A percentile compares a stretch with the other conserved stretches of the same genome.
phyloP scores from a whole-genome alignment of 1,140 invertebrate species.

The Ceratosolen solmsi region DNA sequence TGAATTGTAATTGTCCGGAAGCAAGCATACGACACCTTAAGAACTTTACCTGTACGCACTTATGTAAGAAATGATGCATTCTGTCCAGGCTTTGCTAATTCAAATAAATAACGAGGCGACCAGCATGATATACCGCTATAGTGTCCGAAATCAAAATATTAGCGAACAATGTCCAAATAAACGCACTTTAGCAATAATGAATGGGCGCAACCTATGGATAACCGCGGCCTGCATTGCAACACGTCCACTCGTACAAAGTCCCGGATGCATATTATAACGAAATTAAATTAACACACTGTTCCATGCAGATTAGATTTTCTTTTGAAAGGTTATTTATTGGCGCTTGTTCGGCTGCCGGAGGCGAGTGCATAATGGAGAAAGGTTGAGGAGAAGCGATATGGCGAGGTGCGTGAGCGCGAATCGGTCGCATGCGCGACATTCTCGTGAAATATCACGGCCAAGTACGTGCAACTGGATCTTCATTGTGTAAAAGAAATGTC shows the following conservation, averaged over 20 bases:
- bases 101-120: not conserved
- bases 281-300: slow-evolving; percentile 26
- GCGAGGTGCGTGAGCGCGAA: not conserved
- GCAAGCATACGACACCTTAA: not conserved
- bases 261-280: slow-evolving; percentile 19
- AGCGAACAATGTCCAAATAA: not conserved
- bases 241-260: slow-evolving; percentile 14
- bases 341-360: not conserved
- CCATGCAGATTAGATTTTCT: slow-evolving; percentile 32
- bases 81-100: not conserved
- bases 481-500: not conserved
- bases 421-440: slow-evolving; percentile 21
- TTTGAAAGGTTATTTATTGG: slow-evolving; percentile 22
- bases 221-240: not conserved
- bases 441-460: slow-evolving; percentile 34
- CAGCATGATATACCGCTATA: not conserved
- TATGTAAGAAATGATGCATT: not conserved
- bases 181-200: not conserved
- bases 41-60: not conserved
- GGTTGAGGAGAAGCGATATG: not conserved
- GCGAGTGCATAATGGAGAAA: not conserved
- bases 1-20: not conserved
- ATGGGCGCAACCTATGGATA: not conserved
- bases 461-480: slow-evolving; percentile 16
- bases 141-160: not conserved